Evolutionary conservation across 2,113 vertebrate genomes (phyloP), one percentile per base, ranked within the genome.

Genomic region (Xerus inauris): DNA sequence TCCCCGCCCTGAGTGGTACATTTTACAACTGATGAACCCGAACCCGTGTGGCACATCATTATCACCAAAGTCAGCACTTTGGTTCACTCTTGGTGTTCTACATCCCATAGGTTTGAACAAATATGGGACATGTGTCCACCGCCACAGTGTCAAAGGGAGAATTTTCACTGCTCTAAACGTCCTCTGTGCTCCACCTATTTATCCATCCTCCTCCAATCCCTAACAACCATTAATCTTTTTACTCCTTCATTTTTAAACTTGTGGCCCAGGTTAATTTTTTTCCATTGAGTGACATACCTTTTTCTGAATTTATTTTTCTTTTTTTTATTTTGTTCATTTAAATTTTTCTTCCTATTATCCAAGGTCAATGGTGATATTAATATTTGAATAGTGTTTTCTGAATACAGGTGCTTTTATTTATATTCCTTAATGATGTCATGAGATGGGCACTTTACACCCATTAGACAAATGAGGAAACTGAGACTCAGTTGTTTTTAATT

Each of bases 271-370:
- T 57, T 91, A 26, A 22, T 59, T 85, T 69, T 81, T 69, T 35
- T 22, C 24, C 28, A 5, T 14, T 62, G 22, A 84, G n/a, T 54
- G 49, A 54, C 40, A 49, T n/a, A 45, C 0, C 4, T 76, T 51
- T 30, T 85, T 62, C 73, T 90, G 35, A 76, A 64, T 96, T 96
- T 11, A 22, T 87, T 76, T 79, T 38, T 89, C 6, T 94, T 6
- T 72, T 3, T 11, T 3, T 11, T 62, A 24, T 82, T 87, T 89
- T 84, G 54, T 51, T 67, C 9, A 28, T 75, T 81, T 95, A 22
- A 1, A 42, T 81, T 87, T 89, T 94, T 51, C 64, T 91, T 84
- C 69, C 40, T 64, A 8, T 88, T 65, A 62, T 26, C 92, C 35
- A 73, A 73, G 40, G 14, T 64, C 40, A 51, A 0, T 54, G 22